Conservation (phyloP, 2,113 vertebrate genomes). For the Peromyscus maniculatus region DNA sequence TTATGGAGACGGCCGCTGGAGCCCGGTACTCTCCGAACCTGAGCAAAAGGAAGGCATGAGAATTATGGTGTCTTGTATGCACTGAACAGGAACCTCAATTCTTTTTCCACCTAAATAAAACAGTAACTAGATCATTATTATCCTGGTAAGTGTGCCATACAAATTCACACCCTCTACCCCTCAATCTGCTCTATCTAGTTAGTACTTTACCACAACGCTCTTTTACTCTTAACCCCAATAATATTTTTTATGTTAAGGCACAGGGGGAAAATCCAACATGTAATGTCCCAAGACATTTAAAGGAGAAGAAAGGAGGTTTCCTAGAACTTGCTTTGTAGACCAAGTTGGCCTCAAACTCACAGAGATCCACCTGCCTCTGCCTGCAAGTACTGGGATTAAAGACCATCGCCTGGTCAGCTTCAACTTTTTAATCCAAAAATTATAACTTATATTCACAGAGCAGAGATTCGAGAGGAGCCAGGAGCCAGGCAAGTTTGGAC, state of each 20-base stretch:
- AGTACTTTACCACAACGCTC: background rate
- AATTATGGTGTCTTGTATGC: background rate
- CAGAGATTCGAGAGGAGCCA: background rate
- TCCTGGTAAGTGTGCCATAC: background rate
- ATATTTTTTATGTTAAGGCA: background rate
- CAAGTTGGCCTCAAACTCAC: too few relatives aligned
- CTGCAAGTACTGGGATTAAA: too few relatives aligned
- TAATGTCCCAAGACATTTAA: background rate
- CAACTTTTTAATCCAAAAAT: conserved; percentile 29
- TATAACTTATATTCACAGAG: background rate
- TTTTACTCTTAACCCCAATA: background rate
- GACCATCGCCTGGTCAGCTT: background rate
- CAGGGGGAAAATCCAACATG: background rate
- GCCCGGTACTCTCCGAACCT: conserved; percentile 97
- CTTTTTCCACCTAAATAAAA: background rate
- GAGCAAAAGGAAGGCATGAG: conserved; percentile 60
- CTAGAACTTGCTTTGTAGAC: too few relatives aligned
- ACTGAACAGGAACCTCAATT: background rate
- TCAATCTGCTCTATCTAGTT: background rate
- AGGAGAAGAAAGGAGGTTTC: background rate
- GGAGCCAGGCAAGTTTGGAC: background rate
- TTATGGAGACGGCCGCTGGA: conserved; percentile 98
- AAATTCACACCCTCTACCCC: background rate
- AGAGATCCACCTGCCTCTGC: too few relatives aligned
- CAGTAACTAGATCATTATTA: background rate